Evolutionary conservation across 2,888 invertebrate genomes (phyloP).

Genomic region (Heliconius aoede): DNA sequence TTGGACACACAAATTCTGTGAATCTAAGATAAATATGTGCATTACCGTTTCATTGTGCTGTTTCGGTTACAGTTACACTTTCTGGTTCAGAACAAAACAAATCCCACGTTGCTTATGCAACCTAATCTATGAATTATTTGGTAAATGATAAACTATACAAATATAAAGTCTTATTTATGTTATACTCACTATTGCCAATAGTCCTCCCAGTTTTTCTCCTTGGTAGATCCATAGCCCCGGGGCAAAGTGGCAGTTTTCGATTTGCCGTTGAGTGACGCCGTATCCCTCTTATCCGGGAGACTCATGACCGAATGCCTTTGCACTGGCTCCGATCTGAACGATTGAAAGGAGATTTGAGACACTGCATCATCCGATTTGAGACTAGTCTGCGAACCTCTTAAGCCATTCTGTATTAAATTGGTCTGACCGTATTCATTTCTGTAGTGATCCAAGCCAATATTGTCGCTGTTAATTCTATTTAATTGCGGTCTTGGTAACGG

Average conservation of each 20-base stretch:
- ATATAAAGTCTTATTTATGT: no score
- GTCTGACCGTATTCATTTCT: constrained; percentile 61
- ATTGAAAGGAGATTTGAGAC: constrained; percentile 69
- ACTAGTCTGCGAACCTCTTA: constrained; percentile 67
- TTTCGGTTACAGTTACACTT: constrained; percentile 17
- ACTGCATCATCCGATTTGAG: constrained; percentile 69
- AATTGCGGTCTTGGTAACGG: constrained; percentile 61
- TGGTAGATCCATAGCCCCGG: constrained; percentile 72
- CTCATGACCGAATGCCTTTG: constrained; percentile 68
- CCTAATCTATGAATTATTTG: constrained; percentile 20
- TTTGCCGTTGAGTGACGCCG: constrained; percentile 64
- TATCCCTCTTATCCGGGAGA: constrained; percentile 67
- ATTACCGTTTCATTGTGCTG: not conserved
- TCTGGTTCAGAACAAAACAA: constrained; percentile 10
- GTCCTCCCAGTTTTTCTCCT: constrained; percentile 77
- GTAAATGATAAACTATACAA: no score
- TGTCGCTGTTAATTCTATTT: constrained; percentile 56
- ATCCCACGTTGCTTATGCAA: constrained; percentile 11
- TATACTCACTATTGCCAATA: constrained; percentile 79
- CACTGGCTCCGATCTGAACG: constrained; percentile 72
- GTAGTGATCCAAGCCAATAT: constrained; percentile 55
- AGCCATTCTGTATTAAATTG: constrained; percentile 55
- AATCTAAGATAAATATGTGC: constrained; percentile 9
- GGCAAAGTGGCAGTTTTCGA: constrained; percentile 72
- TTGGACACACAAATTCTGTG: constrained; percentile 20